phyloP scores from a whole-genome alignment of 1,140 invertebrate species.

The Daktulosphaira vitifoliae region DNA sequence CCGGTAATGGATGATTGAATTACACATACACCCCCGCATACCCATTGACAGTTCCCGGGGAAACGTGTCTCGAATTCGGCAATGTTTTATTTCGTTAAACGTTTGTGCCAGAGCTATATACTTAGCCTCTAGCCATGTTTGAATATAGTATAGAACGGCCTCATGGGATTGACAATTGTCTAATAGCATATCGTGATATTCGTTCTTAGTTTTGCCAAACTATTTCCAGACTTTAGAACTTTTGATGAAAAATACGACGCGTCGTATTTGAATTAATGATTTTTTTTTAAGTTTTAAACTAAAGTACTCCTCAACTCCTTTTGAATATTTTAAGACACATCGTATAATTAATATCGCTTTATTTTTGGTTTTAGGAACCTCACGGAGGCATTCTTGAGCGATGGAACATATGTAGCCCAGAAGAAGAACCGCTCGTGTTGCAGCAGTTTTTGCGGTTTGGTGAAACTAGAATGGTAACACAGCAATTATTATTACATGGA shows the following conservation, averaged over 20 bases:
- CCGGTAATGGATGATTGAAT: constrained; percentile 25
- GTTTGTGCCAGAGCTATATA: not conserved
- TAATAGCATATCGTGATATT: too few species aligned
- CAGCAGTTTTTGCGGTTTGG: constrained; percentile 79
- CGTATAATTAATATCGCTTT: not conserved
- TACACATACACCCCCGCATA: not conserved
- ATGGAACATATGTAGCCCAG: constrained; percentile 71
- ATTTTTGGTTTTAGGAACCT: constrained; percentile 49
- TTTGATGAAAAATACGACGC: too few species aligned
- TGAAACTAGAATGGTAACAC: constrained; percentile 71
- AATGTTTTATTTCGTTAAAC: too few species aligned
- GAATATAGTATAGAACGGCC: not conserved
- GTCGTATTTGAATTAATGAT: too few species aligned
- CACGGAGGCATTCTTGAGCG: constrained; percentile 65
- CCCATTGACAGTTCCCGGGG: constrained; percentile 3
- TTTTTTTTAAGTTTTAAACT: too few species aligned
- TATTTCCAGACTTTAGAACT: too few species aligned
- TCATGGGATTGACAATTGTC: constrained; percentile 17
- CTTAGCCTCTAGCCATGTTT: not conserved
- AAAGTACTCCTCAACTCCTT: too few species aligned
- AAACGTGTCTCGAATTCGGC: too few species aligned
- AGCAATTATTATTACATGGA: constrained; percentile 58
- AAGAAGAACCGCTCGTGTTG: constrained; percentile 75
- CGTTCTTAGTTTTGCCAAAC: too few species aligned
- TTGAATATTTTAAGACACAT: too few species aligned